phyloP scores from a whole-genome alignment of 2,888 invertebrate genomes.

The Drosophila vallismaia region DNA sequence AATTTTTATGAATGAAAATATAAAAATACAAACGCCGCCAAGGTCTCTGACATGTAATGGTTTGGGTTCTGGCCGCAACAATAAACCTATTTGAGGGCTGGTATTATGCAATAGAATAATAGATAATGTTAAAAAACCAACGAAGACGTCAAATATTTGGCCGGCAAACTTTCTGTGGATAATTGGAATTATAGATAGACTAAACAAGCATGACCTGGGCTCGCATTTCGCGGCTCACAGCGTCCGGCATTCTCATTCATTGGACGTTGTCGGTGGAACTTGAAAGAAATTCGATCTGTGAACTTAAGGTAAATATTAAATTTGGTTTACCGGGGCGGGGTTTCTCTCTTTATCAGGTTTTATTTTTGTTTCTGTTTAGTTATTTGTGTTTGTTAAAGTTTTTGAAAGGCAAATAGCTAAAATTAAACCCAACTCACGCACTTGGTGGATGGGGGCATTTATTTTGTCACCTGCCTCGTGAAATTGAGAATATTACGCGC shows the following conservation, averaged over 20 bases:
- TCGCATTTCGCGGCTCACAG: slow-evolving; percentile 12
- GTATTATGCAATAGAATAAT: slow-evolving; percentile 25
- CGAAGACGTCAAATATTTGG: slow-evolving; percentile 36
- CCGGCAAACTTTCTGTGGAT: slow-evolving; percentile 46
- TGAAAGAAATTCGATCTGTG: slow-evolving; percentile 71
- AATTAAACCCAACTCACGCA: slow-evolving; percentile 70
- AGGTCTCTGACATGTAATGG: slow-evolving; percentile 39
- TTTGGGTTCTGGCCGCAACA: slow-evolving; percentile 9
- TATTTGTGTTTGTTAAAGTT: slow-evolving; percentile 71
- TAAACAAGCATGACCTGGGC: slow-evolving; percentile 31
- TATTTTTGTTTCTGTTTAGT: slow-evolving; percentile 37
- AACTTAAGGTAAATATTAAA: slow-evolving; percentile 54
- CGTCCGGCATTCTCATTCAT: slow-evolving; percentile 31
- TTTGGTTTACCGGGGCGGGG: slow-evolving; percentile 35
- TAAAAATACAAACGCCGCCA: slow-evolving; percentile 33
- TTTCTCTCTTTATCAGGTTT: slow-evolving; percentile 15
- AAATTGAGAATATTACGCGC: slow-evolving; percentile 57
- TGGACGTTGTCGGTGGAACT: slow-evolving; percentile 45
- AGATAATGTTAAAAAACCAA: slow-evolving; percentile 4
- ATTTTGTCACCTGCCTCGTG: slow-evolving; percentile 70
- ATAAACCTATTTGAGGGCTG: slow-evolving; percentile 2
- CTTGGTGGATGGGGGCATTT: slow-evolving; percentile 67
- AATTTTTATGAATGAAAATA: slow-evolving; percentile 58
- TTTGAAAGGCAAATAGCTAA: slow-evolving; percentile 60
- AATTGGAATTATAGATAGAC: slow-evolving; percentile 74